phyloP scores from a whole-genome alignment of 2,113 vertebrate genomes.

The Rhea americana region DNA sequence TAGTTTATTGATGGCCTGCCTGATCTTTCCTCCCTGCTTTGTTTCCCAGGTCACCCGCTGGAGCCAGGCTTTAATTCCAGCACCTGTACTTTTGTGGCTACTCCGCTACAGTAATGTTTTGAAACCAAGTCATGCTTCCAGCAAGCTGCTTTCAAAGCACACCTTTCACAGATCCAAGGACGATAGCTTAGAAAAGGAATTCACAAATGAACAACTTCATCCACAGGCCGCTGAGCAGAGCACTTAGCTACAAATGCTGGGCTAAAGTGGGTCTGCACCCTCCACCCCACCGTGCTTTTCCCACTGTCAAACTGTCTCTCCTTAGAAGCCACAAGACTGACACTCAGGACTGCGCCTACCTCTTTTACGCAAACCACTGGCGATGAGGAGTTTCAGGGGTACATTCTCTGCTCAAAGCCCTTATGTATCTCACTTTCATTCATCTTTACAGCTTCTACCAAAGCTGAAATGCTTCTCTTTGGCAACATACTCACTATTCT shows the following conservation, averaged over 20 bases:
- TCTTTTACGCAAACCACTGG: background rate
- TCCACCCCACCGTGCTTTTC: background rate
- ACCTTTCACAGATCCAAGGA: background rate
- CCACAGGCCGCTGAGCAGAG: background rate
- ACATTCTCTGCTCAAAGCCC: background rate
- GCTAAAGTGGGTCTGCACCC: background rate
- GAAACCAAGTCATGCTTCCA: conserved; percentile 14
- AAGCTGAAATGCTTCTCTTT: background rate
- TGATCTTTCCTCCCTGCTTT: background rate
- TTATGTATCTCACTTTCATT: background rate
- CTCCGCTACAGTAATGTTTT: background rate
- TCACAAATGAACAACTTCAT: background rate
- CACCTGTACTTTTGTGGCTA: background rate
- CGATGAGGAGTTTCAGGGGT: background rate
- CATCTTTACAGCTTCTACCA: background rate
- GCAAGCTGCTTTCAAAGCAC: conserved; percentile 3
- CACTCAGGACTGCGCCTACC: background rate
- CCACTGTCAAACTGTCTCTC: background rate
- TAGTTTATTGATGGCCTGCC: background rate
- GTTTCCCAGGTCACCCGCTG: background rate
- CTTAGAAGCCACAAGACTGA: background rate
- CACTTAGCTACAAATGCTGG: background rate
- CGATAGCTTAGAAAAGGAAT: background rate
- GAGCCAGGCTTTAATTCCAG: background rate
- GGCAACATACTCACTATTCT: background rate